Base-by-base conservation (phyloP, 2,113 vertebrate genomes). In the Dendropsophus ebraccatus region DNA sequence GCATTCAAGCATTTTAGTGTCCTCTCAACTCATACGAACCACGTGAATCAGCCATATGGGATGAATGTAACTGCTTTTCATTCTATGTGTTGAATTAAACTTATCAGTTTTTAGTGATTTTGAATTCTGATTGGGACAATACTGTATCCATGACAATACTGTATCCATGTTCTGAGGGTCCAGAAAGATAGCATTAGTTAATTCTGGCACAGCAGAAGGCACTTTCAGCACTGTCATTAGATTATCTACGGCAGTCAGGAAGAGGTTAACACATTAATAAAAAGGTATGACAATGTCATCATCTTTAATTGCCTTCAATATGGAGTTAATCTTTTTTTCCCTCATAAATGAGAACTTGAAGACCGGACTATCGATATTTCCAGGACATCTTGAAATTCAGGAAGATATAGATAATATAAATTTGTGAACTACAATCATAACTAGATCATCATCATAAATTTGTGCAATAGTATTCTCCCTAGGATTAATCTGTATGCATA, bases 341-440 rank as follows among this genome's bases (percentile, higher is more conserved):
- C 35, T 70, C 17, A 23, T 23, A 70, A 37, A 70, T 41, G 19
- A 70, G 32, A 70, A 35, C 30, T 19, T 7, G 30, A 11, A 21
- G 2, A 70, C 10, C 32, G 12, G 35, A 12, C 32, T 4, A 23
- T 41, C 19, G 21, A 41, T 35, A 70, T 41, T 23, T 41, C 19
- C 67, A 70, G 35, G 67, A 35, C 30, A 69, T 19, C 17, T 35
- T 69, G 17, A 41, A 35, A 70, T 70, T 70, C 35, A 70, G 23
- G 32, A 70, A 41, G 17, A 37, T 41, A 70, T 41, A 37, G 32
- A 41, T 70, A 35, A 70, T 70, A 70, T 4, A 41, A 70, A 70
- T 70, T 70, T 70, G 67, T 70, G 67, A 70, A 70, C 67, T 70
- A 70, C 67, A 41, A 70, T 70, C 32, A 37, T 70, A 70, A 70